phyloP scores from a whole-genome alignment of 92 coral and sea anemone genomes.

The Micromussa lordhowensis region DNA sequence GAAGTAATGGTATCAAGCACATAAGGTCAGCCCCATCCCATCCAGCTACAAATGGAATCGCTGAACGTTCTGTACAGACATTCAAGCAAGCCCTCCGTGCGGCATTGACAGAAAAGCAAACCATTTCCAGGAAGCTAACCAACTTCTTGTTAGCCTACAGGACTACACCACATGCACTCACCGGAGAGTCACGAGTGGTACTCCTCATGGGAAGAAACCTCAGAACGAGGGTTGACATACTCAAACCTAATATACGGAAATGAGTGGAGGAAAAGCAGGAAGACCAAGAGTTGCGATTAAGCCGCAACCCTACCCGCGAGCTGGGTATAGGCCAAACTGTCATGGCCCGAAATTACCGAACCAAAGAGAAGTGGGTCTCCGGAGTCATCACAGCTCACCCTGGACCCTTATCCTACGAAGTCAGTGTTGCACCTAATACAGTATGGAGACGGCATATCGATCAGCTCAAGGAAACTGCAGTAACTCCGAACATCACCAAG shows the following conservation, averaged over 20 bases:
- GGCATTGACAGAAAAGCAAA: not conserved
- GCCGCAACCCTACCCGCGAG: not conserved
- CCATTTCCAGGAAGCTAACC: slow-evolving; percentile 18
- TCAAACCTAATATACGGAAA: slow-evolving; percentile 27
- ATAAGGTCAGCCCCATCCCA: slow-evolving; percentile 1
- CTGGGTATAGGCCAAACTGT: not conserved
- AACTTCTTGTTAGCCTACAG: slow-evolving; percentile 31
- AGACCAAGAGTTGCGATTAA: not conserved
- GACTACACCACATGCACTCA: slow-evolving; percentile 20
- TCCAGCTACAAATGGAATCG: slow-evolving; percentile 28
- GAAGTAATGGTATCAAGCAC: not conserved
- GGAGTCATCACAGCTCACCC: not conserved
- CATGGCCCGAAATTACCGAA: not conserved
- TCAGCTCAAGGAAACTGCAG: slow-evolving; percentile 4
- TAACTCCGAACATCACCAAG: not conserved
- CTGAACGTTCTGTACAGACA: slow-evolving; percentile 37
- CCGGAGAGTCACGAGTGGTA: slow-evolving; percentile 23
- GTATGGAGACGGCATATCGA: not conserved
- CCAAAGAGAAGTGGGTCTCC: not conserved
- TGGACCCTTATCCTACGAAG: not conserved
- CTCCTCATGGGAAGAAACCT: slow-evolving; percentile 35
- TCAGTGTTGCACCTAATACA: slow-evolving; percentile 17
- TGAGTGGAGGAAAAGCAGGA: slow-evolving; percentile 10
- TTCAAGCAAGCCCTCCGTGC: slow-evolving; percentile 34
- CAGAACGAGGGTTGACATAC: slow-evolving; percentile 25